phyloP scores from a whole-genome alignment of 2,888 invertebrate genomes.

The Drosophila neotestacea region DNA sequence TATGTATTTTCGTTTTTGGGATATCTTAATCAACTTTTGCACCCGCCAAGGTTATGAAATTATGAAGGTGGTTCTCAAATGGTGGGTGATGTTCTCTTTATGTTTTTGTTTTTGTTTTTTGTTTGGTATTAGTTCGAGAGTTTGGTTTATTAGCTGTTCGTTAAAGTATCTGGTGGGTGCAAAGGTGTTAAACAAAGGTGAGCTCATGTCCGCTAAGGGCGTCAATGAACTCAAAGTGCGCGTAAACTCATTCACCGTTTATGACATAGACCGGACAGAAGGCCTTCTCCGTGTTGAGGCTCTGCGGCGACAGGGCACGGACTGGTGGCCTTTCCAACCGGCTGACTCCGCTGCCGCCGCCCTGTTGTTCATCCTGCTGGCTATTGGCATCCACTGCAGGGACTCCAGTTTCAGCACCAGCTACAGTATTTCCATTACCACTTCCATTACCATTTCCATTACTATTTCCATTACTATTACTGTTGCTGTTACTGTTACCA shows the following conservation, averaged over 20 bases:
- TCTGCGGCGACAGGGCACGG: slow-evolving; percentile 74
- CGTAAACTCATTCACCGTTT: slow-evolving; percentile 84
- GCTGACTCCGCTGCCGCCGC: slow-evolving; percentile 62
- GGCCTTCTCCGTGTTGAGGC: slow-evolving; percentile 75
- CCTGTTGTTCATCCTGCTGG: slow-evolving; percentile 30
- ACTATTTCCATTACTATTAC: background rate
- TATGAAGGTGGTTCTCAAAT: slow-evolving; percentile 44
- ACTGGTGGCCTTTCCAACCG: slow-evolving; percentile 43
- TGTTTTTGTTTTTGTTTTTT: no score
- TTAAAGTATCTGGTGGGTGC: slow-evolving; percentile 18
- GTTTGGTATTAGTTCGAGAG: background rate
- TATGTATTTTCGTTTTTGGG: background rate
- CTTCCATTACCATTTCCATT: background rate
- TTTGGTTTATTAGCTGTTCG: background rate
- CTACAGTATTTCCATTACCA: background rate
- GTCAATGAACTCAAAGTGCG: slow-evolving; percentile 83
- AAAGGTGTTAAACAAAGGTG: slow-evolving; percentile 71
- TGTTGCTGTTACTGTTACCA: background rate
- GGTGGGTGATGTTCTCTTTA: slow-evolving; percentile 22
- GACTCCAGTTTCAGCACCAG: background rate
- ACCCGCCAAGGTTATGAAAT: slow-evolving; percentile 5
- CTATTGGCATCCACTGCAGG: background rate
- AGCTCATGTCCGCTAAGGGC: slow-evolving; percentile 81
- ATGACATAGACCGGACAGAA: slow-evolving; percentile 83
- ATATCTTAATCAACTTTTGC: slow-evolving; percentile 1